Evolutionary conservation across 2,113 vertebrate genomes (phyloP), one percentile per base, ranked within the genome.

Genomic region (Cisticola juncidis): DNA sequence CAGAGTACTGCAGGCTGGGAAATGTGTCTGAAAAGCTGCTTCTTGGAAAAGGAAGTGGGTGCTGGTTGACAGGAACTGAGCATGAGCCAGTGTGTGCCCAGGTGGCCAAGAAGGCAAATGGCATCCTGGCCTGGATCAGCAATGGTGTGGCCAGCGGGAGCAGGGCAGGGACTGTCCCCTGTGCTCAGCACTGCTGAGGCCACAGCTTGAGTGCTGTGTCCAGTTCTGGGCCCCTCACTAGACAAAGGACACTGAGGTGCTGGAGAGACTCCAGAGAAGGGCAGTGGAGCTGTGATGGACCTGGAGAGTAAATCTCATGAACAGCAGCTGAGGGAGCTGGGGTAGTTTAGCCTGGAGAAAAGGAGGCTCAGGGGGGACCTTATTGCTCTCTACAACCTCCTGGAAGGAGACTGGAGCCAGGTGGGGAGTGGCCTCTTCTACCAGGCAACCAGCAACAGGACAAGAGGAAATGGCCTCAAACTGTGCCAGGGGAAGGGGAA

Each of bases 161-260:
- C 29, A 42, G 70, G 22, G 9, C 47, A 76, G 21, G 0, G 1
- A 56, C 0, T 42, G 21, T 4, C 6, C 54, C 38, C 29, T 19
- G 54, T 3, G 12, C 53, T 22, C 13, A 20, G 38, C 38, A 40
- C 4, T 69, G 47, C 3, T 47, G 25, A 40, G 40, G 79, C 14
- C 8, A 4, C 54, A 35, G 2, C 29, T 26, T 1, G 0, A 35
- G n/a, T 26, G 20, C 38, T 35, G 47, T 18, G 40, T 2, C 38
- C n/a, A 14, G 7, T 47, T 20, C n/a, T 68, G 61, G 11, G 20
- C 8, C n/a, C 19, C 38, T 68, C 47, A 20, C 15, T 5, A 33
- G 14, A n/a, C 5, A 33, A 24, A 73, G 45, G 28, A 51, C 69
- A 28, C 2, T 11, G 38, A 68, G 9, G 21, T 2, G 20, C n/a